phyloP scores from a whole-genome alignment of 2,797 vertebrate genomes.

The Limnodromus scolopaceus region DNA sequence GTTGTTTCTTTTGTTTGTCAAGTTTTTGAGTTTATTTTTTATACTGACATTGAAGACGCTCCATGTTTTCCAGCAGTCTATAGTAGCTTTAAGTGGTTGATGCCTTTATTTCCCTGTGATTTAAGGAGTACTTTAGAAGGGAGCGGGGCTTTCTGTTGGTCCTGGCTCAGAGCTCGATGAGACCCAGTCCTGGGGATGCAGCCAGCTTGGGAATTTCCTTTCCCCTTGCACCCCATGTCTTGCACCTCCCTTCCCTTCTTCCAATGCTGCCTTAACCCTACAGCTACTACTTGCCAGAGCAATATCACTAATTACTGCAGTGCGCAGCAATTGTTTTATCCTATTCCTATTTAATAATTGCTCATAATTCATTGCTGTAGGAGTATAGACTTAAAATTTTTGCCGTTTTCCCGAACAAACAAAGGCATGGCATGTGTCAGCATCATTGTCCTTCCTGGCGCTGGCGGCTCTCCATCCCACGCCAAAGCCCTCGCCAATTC shows the following conservation, averaged over 20 bases:
- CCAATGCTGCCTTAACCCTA: neutral
- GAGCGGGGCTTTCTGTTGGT: accelerated
- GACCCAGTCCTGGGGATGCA: neutral
- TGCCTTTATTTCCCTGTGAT: accelerated
- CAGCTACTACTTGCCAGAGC: neutral
- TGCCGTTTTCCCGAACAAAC: accelerated
- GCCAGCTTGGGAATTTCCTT: too few relatives aligned
- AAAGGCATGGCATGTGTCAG: accelerated
- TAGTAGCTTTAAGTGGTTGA: accelerated
- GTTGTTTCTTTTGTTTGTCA: neutral
- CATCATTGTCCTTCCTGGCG: accelerated
- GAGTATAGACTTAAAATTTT: accelerated
- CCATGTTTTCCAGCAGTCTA: neutral
- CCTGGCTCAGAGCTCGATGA: neutral
- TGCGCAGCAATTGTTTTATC: accelerated
- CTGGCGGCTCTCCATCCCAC: neutral
- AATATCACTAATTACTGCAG: accelerated
- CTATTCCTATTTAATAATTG: neutral
- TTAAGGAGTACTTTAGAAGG: neutral
- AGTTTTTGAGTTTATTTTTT: neutral
- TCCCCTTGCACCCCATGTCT: accelerated
- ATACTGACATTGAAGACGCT: neutral
- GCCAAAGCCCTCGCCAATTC: neutral
- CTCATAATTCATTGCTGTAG: neutral
- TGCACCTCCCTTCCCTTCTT: neutral